phyloP scores from a whole-genome alignment of 2,888 invertebrate genomes.

The Clivina fossor region DNA sequence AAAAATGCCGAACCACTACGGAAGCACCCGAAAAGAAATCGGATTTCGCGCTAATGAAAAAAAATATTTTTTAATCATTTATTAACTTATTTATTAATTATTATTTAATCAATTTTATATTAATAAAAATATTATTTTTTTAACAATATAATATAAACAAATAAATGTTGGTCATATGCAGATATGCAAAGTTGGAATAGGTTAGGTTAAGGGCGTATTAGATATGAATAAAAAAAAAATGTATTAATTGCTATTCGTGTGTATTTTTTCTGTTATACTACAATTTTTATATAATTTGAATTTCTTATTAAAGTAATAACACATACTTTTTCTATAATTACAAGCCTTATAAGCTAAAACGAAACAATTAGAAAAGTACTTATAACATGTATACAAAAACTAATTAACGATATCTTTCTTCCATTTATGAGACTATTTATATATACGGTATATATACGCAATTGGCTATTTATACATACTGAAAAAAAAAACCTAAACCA shows the following conservation, averaged over 20 bases:
- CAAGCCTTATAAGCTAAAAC: conserved; percentile 30
- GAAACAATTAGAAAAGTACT: conserved; percentile 29
- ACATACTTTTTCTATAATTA: conserved; percentile 34
- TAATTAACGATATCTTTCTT: conserved; percentile 21
- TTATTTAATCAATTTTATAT: no score
- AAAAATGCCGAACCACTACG: conserved; percentile 32
- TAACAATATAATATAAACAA: no score
- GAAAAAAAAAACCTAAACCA: no score
- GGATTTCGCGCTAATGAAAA: conserved; percentile 21
- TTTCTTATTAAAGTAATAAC: conserved; percentile 34
- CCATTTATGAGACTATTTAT: no score
- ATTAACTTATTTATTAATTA: no score
- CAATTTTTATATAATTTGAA: conserved; percentile 27
- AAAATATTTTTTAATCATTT: no score
- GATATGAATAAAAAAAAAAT: conserved; percentile 11
- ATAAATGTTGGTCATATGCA: no score
- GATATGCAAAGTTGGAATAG: no score
- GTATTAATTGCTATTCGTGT: conserved; percentile 20
- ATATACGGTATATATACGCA: no score
- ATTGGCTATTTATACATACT: no score
- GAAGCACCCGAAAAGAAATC: conserved; percentile 20
- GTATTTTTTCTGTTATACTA: conserved; percentile 27
- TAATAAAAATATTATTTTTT: no score
- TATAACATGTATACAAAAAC: conserved; percentile 31
- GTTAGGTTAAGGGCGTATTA: no score